A percentile compares a stretch with the other conserved stretches of the same genome.
Conservation (phyloP, 2,113 vertebrate species). For the Rhea pennata region DNA sequence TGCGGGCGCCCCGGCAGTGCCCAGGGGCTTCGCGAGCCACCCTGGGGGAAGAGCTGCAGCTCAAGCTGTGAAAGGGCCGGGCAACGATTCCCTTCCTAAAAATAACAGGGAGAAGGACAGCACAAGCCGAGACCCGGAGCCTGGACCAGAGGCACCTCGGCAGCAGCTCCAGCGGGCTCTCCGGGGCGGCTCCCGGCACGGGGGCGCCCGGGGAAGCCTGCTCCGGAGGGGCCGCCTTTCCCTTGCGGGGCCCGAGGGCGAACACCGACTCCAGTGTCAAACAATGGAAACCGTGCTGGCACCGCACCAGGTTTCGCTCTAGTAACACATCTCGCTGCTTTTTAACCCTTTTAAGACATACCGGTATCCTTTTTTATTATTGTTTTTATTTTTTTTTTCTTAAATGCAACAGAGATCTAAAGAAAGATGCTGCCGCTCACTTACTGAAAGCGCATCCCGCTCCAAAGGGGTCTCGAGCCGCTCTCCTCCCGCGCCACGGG, state of each 20-base stretch:
- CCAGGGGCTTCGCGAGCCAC: too few relatives aligned
- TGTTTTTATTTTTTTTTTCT: background rate
- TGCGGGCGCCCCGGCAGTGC: too few relatives aligned
- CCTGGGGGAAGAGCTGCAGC: background rate
- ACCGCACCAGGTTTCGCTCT: background rate
- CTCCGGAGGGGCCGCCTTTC: background rate
- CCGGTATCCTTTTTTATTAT: too few relatives aligned
- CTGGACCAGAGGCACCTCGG: too few relatives aligned
- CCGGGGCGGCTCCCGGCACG: background rate
- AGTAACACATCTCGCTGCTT: background rate
- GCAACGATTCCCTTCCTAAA: background rate
- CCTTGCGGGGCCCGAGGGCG: background rate
- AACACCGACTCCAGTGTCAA: background rate
- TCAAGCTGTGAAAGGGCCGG: background rate
- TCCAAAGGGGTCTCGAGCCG: background rate
- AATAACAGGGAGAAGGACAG: too few relatives aligned
- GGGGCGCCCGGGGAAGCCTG: background rate
- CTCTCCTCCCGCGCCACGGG: background rate
- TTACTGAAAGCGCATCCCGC: background rate
- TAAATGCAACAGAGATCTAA: background rate
- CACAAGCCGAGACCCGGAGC: too few relatives aligned
- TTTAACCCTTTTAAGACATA: fast-evolving
- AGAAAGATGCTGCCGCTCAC: fast-evolving
- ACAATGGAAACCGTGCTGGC: background rate
- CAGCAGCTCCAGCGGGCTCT: background rate